Evolutionary conservation across 2,113 vertebrate genomes (phyloP), one percentile per base, ranked within the genome.

Genomic region (Diadophis punctatus): DNA sequence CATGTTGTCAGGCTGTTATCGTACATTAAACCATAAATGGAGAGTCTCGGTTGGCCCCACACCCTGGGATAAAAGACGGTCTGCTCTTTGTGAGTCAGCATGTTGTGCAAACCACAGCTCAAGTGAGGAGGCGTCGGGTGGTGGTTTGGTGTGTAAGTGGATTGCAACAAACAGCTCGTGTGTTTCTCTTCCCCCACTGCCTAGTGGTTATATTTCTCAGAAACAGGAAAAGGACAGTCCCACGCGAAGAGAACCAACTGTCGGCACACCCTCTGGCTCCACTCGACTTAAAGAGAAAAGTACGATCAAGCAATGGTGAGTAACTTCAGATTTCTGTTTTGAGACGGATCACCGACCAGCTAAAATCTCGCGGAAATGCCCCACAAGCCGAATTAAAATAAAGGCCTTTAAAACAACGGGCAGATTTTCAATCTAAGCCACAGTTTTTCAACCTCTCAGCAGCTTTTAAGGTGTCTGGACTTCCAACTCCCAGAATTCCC

Each of bases 301-400:
- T 1, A 98, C 98, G 90, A 98, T 99, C 95, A 96, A 96, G 94
- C 97, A 98, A 94, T 97, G 99, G 99, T 99, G 94, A 98, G 99
- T 98, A 27, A 68, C 14, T 34, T 10, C 14, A 23, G 27, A n/a
- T 30, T 56, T 0, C 60, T 51, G 46, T 27, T 90, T 9, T 34
- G 53, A 20, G 14, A 4, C 6, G 7, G 2, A 25, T 8, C 5
- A 7, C 0, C 25, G 22, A 7, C 34, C 18, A 7, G 43, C 25
- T 27, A 86, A 86, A 86, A 86, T 20, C 48, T 51, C 11, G 12
- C 11, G 30, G 34, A 5, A 51, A 52, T 14, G 25, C 12, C 27
- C 86, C 48, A n/a, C 23, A 8, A 51, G 5, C 25, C 11, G 11
- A 51, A 68, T 68, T 49, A 86, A 86, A 80, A 80, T 80, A 1